Conservation (phyloP, 2,888 invertebrate species). For the Caenorhabditis imperialis region DNA sequence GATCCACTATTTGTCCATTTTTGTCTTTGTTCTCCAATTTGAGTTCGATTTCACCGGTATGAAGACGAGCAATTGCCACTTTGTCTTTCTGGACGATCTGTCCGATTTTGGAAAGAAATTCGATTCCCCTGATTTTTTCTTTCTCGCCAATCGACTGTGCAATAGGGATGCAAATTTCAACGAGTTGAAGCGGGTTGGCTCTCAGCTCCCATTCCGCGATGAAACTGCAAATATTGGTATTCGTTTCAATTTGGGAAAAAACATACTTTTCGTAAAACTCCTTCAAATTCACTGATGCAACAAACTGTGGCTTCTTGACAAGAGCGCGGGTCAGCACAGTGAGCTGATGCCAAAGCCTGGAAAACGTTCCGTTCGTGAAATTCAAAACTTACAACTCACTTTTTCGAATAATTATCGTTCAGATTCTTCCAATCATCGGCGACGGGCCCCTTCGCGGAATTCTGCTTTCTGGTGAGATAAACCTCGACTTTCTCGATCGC, state of each 20-base stretch:
- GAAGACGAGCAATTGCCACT: conserved; percentile 87
- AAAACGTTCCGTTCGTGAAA: conserved; percentile 18
- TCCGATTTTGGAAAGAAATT: conserved; percentile 90
- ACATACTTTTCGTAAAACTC: conserved; percentile 83
- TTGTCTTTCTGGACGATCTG: conserved; percentile 86
- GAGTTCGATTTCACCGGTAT: conserved; percentile 84
- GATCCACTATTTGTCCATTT: conserved; percentile 79
- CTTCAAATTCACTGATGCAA: conserved; percentile 59
- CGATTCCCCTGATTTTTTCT: conserved; percentile 33
- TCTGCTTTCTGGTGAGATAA: conserved; percentile 69
- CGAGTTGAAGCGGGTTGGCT: conserved; percentile 93
- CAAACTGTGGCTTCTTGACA: conserved; percentile 63
- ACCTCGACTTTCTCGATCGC: conserved; percentile 68
- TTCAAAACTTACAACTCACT: conserved; percentile 58
- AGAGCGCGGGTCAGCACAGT: conserved; percentile 61
- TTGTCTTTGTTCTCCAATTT: conserved; percentile 79
- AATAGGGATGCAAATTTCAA: conserved; percentile 85
- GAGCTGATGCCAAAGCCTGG: conserved; percentile 77
- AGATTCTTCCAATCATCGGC: conserved; percentile 73
- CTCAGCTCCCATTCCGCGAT: conserved; percentile 94
- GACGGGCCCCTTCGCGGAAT: conserved; percentile 60
- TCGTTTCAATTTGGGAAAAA: not conserved
- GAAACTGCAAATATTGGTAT: conserved; percentile 87
- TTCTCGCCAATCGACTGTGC: conserved; percentile 71
- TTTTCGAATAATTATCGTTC: conserved; percentile 71